Conservation (phyloP, 92 coral and sea anemone genomes). For the Siderastrea siderea region DNA sequence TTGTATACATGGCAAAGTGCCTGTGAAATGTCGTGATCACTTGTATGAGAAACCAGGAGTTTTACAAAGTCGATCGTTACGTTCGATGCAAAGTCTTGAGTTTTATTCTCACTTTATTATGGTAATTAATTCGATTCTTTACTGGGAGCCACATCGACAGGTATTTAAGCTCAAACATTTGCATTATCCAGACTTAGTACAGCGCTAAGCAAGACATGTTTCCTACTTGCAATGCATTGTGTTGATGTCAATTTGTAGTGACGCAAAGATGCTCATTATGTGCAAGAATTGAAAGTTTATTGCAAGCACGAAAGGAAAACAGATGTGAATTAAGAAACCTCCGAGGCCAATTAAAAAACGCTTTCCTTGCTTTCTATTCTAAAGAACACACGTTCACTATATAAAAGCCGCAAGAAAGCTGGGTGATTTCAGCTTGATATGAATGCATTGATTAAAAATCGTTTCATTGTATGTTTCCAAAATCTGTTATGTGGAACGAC, state of each 20-base stretch:
- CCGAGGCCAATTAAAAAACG: neutral
- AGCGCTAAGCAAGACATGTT: neutral
- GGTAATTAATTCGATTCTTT: neutral
- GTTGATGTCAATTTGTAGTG: conserved; percentile 18
- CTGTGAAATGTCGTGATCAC: conserved; percentile 21
- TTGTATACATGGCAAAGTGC: conserved; percentile 21
- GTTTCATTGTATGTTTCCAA: conserved; percentile 20
- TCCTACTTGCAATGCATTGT: conserved; percentile 13
- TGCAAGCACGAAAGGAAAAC: conserved; percentile 5
- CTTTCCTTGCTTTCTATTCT: conserved; percentile 5
- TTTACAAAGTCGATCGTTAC: conserved; percentile 12
- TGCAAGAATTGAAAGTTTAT: conserved; percentile 20
- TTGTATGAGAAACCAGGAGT: neutral
- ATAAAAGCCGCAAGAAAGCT: neutral
- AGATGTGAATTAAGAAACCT: neutral
- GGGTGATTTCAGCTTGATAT: neutral
- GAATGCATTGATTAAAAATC: conserved; percentile 3
- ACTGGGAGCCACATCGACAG: neutral
- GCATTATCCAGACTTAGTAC: neutral
- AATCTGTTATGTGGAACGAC: conserved; percentile 7
- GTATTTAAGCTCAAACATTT: neutral
- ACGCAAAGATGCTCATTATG: conserved; percentile 17
- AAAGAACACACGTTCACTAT: neutral
- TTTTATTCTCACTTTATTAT: neutral
- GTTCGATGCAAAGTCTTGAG: neutral